Evolutionary conservation across 2,113 vertebrate genomes (phyloP).

Genomic region (Jaculus jaculus): DNA sequence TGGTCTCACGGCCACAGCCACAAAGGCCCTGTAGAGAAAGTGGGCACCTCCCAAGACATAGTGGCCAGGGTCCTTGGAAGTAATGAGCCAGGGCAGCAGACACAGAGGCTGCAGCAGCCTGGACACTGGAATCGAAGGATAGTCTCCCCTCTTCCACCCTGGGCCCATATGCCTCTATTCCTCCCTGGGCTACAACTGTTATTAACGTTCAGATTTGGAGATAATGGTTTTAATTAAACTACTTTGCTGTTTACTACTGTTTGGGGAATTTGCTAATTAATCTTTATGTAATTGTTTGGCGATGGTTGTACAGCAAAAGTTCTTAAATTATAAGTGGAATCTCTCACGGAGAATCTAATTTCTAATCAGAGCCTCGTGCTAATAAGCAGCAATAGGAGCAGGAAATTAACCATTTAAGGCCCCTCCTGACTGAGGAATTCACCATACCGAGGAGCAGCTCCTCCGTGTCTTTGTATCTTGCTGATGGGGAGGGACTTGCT

Average conservation of each 20-base stretch:
- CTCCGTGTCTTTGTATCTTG: not conserved
- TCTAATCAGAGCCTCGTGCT: constrained; percentile 58
- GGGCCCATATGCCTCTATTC: not conserved
- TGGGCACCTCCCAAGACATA: not conserved
- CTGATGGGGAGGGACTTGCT: too few species aligned
- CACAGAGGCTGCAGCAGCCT: not conserved
- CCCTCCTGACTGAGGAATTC: not conserved
- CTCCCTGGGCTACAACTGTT: constrained; percentile 64
- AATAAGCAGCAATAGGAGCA: constrained; percentile 2
- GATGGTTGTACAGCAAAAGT: constrained; percentile 68
- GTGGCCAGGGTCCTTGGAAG: not conserved
- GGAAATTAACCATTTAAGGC: not conserved
- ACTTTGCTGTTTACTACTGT: constrained; percentile 78
- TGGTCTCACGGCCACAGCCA: not conserved
- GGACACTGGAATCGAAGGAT: not conserved
- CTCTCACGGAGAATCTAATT: constrained; percentile 62
- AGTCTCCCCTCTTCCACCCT: not conserved
- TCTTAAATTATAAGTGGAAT: constrained; percentile 71
- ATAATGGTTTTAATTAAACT: constrained; percentile 83
- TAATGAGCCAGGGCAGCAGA: not conserved
- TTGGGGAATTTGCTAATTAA: constrained; percentile 83
- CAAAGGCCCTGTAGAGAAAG: not conserved
- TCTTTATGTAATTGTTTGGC: constrained; percentile 81
- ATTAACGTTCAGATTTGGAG: constrained; percentile 79
- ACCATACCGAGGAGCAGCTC: not conserved